Conservation (phyloP, 2,113 vertebrate species). For the Hyperopisus bebe region DNA sequence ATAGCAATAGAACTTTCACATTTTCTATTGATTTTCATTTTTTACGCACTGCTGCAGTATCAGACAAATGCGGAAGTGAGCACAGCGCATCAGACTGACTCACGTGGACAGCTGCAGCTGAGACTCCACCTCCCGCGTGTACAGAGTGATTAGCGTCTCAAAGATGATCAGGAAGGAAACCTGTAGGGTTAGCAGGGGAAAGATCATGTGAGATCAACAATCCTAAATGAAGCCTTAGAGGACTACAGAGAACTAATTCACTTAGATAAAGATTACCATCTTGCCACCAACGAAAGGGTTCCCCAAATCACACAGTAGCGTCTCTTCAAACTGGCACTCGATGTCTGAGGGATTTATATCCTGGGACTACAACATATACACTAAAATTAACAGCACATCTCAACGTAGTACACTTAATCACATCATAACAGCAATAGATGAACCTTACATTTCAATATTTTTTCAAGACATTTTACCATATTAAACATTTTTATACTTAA, state of each 20-base stretch:
- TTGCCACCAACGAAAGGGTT: constrained; percentile 73
- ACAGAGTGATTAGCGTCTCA: constrained; percentile 68
- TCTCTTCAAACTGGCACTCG: constrained; percentile 33
- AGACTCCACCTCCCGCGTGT: constrained; percentile 61
- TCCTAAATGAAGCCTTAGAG: neutral
- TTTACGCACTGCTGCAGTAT: neutral
- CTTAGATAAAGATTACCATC: constrained; percentile 49
- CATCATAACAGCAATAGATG: neutral
- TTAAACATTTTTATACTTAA: neutral
- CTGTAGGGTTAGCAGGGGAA: constrained; percentile 45
- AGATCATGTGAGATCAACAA: neutral
- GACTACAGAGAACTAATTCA: neutral
- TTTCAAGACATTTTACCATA: neutral
- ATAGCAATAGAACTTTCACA: neutral
- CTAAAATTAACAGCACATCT: neutral
- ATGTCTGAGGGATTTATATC: constrained; percentile 27
- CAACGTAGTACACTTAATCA: neutral
- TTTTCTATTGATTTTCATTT: neutral
- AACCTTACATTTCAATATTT: neutral
- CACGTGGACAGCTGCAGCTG: constrained; percentile 82
- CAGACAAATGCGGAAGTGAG: neutral
- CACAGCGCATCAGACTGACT: constrained; percentile 38
- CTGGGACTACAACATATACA: constrained; percentile 33
- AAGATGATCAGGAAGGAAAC: constrained; percentile 66
- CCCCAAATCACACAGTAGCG: constrained; percentile 75